A percentile compares a stretch with the other conserved stretches of the same genome.
Conservation (phyloP, 2,113 vertebrate genomes). For the Siniperca chuatsi region DNA sequence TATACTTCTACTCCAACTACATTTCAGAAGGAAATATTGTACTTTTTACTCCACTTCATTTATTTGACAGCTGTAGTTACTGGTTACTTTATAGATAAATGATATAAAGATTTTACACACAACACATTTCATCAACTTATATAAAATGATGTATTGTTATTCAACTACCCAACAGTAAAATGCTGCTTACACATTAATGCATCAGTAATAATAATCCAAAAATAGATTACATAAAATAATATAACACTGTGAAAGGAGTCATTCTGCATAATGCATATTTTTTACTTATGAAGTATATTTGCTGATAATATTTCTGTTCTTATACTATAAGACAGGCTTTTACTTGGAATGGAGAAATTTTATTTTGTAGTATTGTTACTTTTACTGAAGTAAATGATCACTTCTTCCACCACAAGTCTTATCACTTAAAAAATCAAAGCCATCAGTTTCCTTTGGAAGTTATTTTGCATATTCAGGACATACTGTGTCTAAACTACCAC, state of each 20-base stretch:
- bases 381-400: neutral
- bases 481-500: conserved; percentile 15
- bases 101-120: neutral
- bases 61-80: neutral
- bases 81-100: neutral
- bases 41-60: neutral
- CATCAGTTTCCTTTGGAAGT: neutral
- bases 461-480: conserved; percentile 16
- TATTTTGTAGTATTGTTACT: neutral
- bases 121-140: no score
- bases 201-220: neutral
- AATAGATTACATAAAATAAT: neutral
- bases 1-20: neutral
- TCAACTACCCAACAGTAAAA: neutral
- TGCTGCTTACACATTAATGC: neutral
- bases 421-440: neutral
- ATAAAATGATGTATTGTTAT: neutral
- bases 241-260: neutral
- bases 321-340: neutral
- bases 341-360: neutral
- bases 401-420: no score
- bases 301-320: neutral
- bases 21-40: neutral
- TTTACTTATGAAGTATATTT: neutral
- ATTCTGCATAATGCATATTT: neutral